Base-by-base conservation (phyloP, 2,113 vertebrate species). In the Cyphomyrus discorhynchus region DNA sequence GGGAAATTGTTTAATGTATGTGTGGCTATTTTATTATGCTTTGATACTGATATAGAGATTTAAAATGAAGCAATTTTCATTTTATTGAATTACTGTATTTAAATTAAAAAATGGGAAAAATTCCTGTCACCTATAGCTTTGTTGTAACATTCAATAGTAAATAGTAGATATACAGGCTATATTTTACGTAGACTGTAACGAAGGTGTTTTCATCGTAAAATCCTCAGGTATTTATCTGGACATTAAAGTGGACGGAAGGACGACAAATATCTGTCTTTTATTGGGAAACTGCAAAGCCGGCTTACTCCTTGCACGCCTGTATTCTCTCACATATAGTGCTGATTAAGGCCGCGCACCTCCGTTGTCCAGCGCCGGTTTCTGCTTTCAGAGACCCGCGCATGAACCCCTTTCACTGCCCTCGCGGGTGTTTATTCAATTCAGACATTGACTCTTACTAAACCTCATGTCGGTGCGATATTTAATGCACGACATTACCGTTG, bases 391-490 rank as follows among this genome's bases (percentile, higher is more conserved):
- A 97, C 96, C 96, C 94, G 93, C 94, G 95, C 94, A 96, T 97
- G 97, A 98, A 97, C 96, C 93, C 95, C 95, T 95, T 94, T 94
- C 95, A 93, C 93, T 93, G 96, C 97, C 96, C 86, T 85, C 89
- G 19, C 53, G 94, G 96, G 93, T 97, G 92, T 97, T 97, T 95
- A 96, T 94, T 95, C 93, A 92, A 92, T 93, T 93, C 93, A 95
- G 92, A 90, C 93, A 90, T 93, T 93, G 92, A 92, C 94, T 95
- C 95, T 92, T 86, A 92, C 91, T 94, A 94, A 95, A 94, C 94
- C 92, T 93, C 93, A 89, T 89, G 89, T 90, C 91, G 85, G 92
- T 96, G 94, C 93, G 42, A 84, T 47, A 84, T 47, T 80, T 80
- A 80, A 80, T 80, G 15, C 5, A 42, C 27, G 27, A 74, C n/a